Evolutionary conservation across 2,888 invertebrate species (phyloP), one percentile per base, ranked within the genome.

Genomic region (Protodeltote pygarga): DNA sequence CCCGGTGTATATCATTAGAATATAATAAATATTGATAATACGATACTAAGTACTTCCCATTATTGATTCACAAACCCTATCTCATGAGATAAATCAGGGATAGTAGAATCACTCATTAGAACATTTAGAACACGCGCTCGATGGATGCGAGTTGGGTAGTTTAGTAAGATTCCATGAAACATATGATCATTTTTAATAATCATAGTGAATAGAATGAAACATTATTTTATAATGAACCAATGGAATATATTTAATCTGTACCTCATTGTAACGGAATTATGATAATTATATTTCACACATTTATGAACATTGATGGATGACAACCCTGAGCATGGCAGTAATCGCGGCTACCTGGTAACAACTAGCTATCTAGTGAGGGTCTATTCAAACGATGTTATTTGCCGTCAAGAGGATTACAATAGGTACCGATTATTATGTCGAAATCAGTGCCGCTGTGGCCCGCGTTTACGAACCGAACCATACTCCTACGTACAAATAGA

Each of bases 401-500:
- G 57, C 28, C 47, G 55, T 57, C 44, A 65, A 65, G 57, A 59
- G 69, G 75, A 65, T 51, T 55, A 76, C 72, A 76, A 77, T 76
- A 47, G 74, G 28, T 49, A 65, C 62, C 40, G 61, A 69, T 60
- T 55, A 64, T 61, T 64, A 65, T 73, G 71, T 65, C 38, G 70
- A 71, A 74, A 75, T 63, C 59, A 63, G 65, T 61, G 39, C 42
- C 45, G 45, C 28, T 47, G 38, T 42, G 35, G 29, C 17, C 29
- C 21, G 29, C 21, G 16, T 23, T 8, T 29, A 40, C 46, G 35
- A 46, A 21, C 39, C 20, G 32, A 37, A 48, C 34, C 37, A 38
- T 15, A 41, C 32, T 47, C 33, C n/a, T n/a, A 11, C 28, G 6
- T 21, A 16, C 24, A 14, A 24, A 34, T 29, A 27, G 19, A 38